A percentile compares a stretch with the other conserved stretches of the same genome.
phyloP scores from a whole-genome alignment of 2,888 invertebrate genomes.

The Dicyrtomina minuta region DNA sequence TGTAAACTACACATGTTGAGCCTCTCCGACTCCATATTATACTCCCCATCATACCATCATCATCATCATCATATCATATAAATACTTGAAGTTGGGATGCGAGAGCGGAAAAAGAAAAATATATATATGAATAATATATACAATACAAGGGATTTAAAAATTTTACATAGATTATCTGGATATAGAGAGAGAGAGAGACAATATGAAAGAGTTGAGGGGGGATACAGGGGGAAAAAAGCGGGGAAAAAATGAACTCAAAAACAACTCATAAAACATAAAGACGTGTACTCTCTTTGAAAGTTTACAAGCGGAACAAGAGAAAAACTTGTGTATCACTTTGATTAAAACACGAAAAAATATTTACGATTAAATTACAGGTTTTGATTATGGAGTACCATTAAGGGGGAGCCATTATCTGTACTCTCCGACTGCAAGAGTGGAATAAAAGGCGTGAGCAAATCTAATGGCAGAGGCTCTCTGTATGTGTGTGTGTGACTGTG shows the following conservation, averaged over 20 bases:
- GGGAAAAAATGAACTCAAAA: constrained; percentile 30
- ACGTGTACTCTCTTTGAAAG: constrained; percentile 26
- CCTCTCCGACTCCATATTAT: no score
- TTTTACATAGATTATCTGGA: constrained; percentile 1
- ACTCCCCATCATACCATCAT: no score
- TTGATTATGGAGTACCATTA: constrained; percentile 23
- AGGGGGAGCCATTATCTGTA: constrained; percentile 20
- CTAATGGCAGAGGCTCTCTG: not conserved
- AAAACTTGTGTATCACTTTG: constrained; percentile 32
- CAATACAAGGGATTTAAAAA: no score
- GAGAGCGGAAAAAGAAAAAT: not conserved
- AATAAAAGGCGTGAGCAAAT: not conserved
- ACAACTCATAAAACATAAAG: constrained; percentile 29
- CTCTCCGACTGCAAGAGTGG: constrained; percentile 2
- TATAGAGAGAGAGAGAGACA: constrained; percentile 29
- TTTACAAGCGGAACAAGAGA: constrained; percentile 33
- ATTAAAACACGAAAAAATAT: constrained; percentile 30
- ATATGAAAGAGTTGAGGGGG: constrained; percentile 1
- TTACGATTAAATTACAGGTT: constrained; percentile 31
- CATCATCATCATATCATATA: no score
- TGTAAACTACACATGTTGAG: no score
- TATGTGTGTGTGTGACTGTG: not conserved
- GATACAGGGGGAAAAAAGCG: constrained; percentile 17
- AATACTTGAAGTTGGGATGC: no score
- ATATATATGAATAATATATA: no score